These are phyloP conservation scores for Lepus townsendii DNA, from an alignment of 2,797 vertebrate genomes.

Conservation along the genomic window DNA sequence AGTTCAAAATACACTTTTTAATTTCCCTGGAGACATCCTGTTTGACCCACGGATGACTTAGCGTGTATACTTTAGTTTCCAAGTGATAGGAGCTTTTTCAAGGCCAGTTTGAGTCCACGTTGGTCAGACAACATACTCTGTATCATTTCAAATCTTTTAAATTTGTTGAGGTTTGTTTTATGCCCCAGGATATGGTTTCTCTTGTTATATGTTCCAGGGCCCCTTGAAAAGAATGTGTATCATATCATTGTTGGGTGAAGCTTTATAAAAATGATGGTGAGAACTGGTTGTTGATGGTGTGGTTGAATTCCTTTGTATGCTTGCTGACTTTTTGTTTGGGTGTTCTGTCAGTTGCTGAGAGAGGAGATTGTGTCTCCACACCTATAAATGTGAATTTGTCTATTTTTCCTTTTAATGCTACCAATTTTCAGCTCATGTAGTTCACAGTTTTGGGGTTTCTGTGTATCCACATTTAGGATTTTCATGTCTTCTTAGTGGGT, in stretches of 20 bases:
- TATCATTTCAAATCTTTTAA: background rate
- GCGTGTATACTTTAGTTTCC: background rate
- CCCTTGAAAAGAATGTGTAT: too few relatives aligned
- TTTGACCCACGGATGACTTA: background rate
- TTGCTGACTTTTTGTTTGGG: background rate
- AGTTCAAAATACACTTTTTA: background rate
- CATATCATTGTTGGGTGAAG: background rate
- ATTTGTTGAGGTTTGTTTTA: background rate
- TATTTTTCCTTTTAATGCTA: background rate
- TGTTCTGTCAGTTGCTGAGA: background rate
- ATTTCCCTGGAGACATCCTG: background rate
- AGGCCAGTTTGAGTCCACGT: background rate
- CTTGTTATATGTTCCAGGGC: background rate
- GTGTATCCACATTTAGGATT: background rate
- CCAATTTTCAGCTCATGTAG: background rate
- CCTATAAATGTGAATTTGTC: background rate
- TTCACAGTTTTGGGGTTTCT: background rate
- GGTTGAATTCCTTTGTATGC: background rate
- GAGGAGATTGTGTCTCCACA: background rate
- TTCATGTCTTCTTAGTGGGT: background rate
- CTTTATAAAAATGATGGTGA: background rate
- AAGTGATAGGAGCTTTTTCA: background rate
- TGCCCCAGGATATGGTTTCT: background rate
- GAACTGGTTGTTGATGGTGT: background rate
- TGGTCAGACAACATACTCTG: background rate